Percentiles rank a stretch among this genome's conserved stretches.
Conservation (phyloP, 1,140 invertebrate species). For the Drosophila carrolli region DNA sequence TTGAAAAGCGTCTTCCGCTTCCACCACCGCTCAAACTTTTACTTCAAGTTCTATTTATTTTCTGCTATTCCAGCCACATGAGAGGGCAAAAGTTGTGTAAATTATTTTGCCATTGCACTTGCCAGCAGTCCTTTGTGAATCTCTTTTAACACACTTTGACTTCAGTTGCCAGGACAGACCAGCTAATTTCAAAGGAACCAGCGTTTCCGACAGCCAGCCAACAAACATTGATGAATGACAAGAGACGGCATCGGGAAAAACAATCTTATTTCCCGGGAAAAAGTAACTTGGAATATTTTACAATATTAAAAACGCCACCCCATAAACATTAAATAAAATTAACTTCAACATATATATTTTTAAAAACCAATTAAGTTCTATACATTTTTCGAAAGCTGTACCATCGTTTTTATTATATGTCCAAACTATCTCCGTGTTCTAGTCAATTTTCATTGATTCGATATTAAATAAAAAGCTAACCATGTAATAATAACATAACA, state of each 20-base stretch:
- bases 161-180: slow-evolving; percentile 66
- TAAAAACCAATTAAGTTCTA: too few species aligned
- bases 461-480: too few species aligned
- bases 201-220: slow-evolving; percentile 7
- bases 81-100: slow-evolving; percentile 76
- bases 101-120: slow-evolving; percentile 72
- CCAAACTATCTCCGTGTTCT: too few species aligned
- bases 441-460: too few species aligned
- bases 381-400: too few species aligned
- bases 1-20: slow-evolving; percentile 62
- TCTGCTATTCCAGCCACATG: slow-evolving; percentile 40
- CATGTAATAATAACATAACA: too few species aligned
- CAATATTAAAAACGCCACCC: too few species aligned
- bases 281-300: not conserved
- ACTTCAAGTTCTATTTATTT: slow-evolving; percentile 37
- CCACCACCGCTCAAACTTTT: slow-evolving; percentile 1
- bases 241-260: slow-evolving; percentile 14
- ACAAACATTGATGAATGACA: slow-evolving; percentile 63
- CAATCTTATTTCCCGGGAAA: not conserved
- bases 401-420: too few species aligned
- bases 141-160: slow-evolving; percentile 75
- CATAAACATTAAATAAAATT: too few species aligned
- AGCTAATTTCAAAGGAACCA: slow-evolving; percentile 66
- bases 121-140: slow-evolving; percentile 40
- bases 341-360: too few species aligned